These are phyloP conservation scores for Tursiops truncatus DNA, from an alignment of 2,113 vertebrate genomes.

Conservation along the genomic window DNA sequence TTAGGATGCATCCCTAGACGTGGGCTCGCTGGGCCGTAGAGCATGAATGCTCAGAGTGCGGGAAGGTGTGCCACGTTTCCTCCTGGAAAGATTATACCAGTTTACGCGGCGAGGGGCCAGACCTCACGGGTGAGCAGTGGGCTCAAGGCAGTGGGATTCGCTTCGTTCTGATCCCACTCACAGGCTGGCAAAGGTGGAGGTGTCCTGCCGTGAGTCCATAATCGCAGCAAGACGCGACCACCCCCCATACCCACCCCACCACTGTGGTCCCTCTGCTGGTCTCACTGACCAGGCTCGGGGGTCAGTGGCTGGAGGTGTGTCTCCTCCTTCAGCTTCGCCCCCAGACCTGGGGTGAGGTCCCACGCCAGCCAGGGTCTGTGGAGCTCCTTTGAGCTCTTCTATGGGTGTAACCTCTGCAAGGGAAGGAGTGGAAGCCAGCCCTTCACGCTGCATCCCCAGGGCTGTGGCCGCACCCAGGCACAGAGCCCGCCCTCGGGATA, in stretches of 20 bases:
- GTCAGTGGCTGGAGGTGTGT: neutral
- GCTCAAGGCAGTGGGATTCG: neutral
- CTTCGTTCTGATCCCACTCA: neutral
- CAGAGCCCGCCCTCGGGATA: neutral
- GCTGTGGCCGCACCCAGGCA: rapidly evolving
- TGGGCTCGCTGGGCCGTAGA: rapidly evolving
- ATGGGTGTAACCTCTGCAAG: neutral
- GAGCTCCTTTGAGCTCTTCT: neutral
- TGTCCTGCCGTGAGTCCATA: rapidly evolving
- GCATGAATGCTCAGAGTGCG: rapidly evolving
- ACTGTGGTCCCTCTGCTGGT: rapidly evolving
- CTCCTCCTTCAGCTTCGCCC: no score
- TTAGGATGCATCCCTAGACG: rapidly evolving
- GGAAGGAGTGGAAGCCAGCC: no score
- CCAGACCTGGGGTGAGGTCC: neutral
- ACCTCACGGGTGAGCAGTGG: rapidly evolving
- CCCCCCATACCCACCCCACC: no score
- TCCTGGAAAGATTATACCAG: neutral
- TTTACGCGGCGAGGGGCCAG: no score
- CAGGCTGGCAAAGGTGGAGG: neutral
- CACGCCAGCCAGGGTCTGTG: rapidly evolving
- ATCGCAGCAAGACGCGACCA: neutral
- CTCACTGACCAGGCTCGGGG: rapidly evolving
- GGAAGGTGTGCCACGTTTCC: neutral
- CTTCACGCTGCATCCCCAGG: rapidly evolving